Evolutionary conservation across 2,113 vertebrate species (phyloP), one percentile per base, ranked within the genome.

Genomic region (Calypte anna): DNA sequence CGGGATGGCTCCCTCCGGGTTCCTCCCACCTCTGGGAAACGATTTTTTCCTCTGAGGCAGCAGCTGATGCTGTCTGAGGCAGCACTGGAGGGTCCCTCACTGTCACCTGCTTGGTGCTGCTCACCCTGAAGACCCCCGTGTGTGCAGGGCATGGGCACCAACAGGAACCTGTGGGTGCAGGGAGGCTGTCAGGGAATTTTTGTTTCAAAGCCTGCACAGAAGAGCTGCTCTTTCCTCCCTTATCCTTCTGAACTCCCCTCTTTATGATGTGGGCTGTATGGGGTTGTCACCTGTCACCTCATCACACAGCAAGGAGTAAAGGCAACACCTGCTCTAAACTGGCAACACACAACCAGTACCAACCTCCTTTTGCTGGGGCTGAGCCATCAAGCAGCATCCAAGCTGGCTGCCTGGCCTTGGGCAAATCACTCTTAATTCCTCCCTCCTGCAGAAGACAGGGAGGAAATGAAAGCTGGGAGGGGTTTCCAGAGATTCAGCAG

Each of bases 41-140:
- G 55, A 13, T 44, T 10, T 51, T 81, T 80, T 28, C n/a, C 61
- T 69, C 62, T 48, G 48, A 43, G 63, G 72, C 82, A 8, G 4
- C 1, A 33, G 46, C 24, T 5, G 0, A 0, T 10, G 50, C 4
- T 23, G 33, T 19, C 23, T 48, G 68, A 55, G 48, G 43, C 19
- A 38, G 69, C 81, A 33, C 46, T 1, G 7, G 33, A 7, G 0
- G 1, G n/a, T 20, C 66, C 22, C 28, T 7, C 11, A 14, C 4
- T 25, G 30, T 30, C 2, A 59, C 59, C 31, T 7, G 16, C 10
- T 48, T 10, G 7, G 7, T 5, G 44, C 12, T 74, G 4, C 51
- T 7, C 30, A 1, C 24, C 2, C 9, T 9, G 24, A 11, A 28
- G 23, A 18, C 12, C 14, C 27, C 28, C 12, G 38, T 18, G 9